Conservation (phyloP, 2,113 vertebrate species). For the Shinisaurus crocodilurus region DNA sequence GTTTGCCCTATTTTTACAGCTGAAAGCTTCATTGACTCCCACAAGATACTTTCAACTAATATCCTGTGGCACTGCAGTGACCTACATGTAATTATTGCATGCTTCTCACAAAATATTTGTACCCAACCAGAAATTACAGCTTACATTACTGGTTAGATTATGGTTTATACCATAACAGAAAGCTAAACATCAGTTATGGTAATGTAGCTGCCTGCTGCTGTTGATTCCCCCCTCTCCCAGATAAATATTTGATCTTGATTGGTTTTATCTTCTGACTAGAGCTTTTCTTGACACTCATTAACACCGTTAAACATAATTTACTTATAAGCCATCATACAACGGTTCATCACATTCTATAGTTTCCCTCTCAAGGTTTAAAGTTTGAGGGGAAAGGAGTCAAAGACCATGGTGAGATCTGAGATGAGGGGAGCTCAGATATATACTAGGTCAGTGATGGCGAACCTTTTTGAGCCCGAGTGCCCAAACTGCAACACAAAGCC, state of each 20-base stretch:
- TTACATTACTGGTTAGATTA: slow-evolving; percentile 60
- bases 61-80: slow-evolving; percentile 79
- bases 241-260: slow-evolving; percentile 52
- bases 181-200: slow-evolving; percentile 50
- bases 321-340: slow-evolving; percentile 32
- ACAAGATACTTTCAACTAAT: slow-evolving; percentile 75
- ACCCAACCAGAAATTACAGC: slow-evolving; percentile 72
- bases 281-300: slow-evolving; percentile 55
- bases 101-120: slow-evolving; percentile 72
- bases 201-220: slow-evolving; percentile 51
- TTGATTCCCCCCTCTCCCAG: not conserved
- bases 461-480: no score
- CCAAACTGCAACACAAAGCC: no score
- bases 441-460: no score
- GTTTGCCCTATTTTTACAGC: slow-evolving; percentile 83
- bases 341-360: not conserved
- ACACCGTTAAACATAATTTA: slow-evolving; percentile 52
- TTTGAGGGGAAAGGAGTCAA: not conserved
- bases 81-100: slow-evolving; percentile 81
- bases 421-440: not conserved
- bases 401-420: not conserved
- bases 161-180: slow-evolving; percentile 60
- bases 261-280: slow-evolving; percentile 54
- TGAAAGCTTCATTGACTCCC: slow-evolving; percentile 75
- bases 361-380: not conserved